phyloP scores from a whole-genome alignment of 1,140 invertebrate species.

The Dufourea novaeangliae region DNA sequence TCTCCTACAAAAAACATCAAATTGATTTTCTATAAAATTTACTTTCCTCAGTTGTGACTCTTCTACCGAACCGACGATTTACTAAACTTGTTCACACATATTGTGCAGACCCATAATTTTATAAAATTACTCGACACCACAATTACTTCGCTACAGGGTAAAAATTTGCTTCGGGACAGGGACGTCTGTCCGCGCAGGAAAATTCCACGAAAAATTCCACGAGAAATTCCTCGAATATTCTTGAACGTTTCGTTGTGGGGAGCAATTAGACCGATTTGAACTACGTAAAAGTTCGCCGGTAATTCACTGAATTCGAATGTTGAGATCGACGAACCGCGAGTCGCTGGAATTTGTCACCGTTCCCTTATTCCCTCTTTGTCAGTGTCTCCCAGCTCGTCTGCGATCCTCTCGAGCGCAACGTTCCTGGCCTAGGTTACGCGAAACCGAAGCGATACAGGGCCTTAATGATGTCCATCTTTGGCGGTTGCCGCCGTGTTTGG shows the following conservation, averaged over 20 bases:
- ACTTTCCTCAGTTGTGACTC: too few species aligned
- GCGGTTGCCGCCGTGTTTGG: conserved; percentile 55
- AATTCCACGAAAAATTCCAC: not conserved
- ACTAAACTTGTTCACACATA: too few species aligned
- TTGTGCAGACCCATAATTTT: too few species aligned
- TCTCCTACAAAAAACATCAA: too few species aligned
- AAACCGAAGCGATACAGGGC: not conserved
- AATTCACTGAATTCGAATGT: conserved; percentile 34
- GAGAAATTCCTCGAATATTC: conserved; percentile 23
- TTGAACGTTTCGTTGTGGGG: not conserved
- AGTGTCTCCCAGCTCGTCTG: not conserved
- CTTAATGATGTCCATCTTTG: conserved; percentile 76
- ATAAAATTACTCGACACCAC: not conserved
- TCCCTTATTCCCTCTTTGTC: too few species aligned
- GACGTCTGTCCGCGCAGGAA: not conserved
- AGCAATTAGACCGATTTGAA: conserved; percentile 41
- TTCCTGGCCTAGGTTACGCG: conserved; percentile 13
- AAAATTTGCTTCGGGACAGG: not conserved
- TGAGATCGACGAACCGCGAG: not conserved
- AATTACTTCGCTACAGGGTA: not conserved
- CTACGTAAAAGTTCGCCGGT: not conserved
- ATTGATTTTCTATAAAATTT: too few species aligned
- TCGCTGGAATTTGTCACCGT: conserved; percentile 47
- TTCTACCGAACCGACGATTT: too few species aligned
- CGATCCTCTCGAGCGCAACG: conserved; percentile 13